Percentiles rank a stretch among this genome's conserved stretches.
These are phyloP conservation scores for Felis chaus DNA, from an alignment of 2,113 vertebrate species.

Conservation along the genomic window DNA sequence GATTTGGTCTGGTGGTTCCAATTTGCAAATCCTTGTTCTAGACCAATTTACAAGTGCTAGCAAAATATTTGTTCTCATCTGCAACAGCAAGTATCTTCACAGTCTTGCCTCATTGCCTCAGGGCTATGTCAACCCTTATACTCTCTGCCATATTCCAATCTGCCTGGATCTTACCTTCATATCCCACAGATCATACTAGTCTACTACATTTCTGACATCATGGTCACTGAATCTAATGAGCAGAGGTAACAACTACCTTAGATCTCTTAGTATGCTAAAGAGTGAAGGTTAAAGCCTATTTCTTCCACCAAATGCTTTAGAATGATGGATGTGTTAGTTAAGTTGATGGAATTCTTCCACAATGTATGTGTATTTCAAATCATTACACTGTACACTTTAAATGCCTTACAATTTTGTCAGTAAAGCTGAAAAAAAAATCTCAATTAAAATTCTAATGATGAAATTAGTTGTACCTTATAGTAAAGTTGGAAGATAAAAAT, in stretches of 20 bases:
- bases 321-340: neutral
- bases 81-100: neutral
- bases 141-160: neutral
- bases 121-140: neutral
- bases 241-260: neutral
- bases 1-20: neutral
- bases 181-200: neutral
- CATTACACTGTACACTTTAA: neutral
- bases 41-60: neutral
- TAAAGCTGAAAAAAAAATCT: neutral
- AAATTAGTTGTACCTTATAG: neutral
- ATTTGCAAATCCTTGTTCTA: neutral
- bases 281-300: neutral
- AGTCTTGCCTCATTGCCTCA: neutral
- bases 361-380: neutral
- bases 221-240: neutral
- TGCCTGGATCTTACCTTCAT: neutral
- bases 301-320: neutral
- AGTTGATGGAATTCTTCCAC: neutral
- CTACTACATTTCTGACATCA: neutral
- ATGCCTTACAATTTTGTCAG: neutral
- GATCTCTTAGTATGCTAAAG: neutral
- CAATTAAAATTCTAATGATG: neutral
- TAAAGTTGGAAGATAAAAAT: neutral
- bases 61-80: neutral